phyloP scores from a whole-genome alignment of 2,888 invertebrate species.

The Platerodrilus igneus region DNA sequence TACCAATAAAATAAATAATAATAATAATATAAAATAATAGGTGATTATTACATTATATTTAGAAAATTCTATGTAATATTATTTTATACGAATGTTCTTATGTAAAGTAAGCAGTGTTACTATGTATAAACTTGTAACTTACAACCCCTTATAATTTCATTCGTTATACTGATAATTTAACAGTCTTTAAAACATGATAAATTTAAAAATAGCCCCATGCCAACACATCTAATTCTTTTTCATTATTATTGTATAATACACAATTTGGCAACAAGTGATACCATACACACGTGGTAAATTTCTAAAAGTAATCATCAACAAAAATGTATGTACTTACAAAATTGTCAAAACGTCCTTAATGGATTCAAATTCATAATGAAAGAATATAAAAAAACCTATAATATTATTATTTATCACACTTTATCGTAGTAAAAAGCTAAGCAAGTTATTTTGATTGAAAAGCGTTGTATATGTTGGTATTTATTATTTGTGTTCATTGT shows the following conservation, averaged over 20 bases:
- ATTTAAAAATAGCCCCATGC: constrained; percentile 36
- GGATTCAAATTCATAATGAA: constrained; percentile 16
- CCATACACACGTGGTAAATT: constrained; percentile 11
- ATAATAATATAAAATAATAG: constrained; percentile 31
- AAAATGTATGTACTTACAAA: constrained; percentile 5
- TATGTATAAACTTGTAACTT: too few relatives aligned
- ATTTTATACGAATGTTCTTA: constrained; percentile 29
- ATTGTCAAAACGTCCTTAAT: constrained; percentile 12
- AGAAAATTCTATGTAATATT: constrained; percentile 37
- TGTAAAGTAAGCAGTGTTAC: constrained; percentile 39
- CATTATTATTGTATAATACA: too few relatives aligned
- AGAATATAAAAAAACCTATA: too few relatives aligned
- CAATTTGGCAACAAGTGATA: constrained; percentile 31
- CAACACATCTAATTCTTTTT: too few relatives aligned
- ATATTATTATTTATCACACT: constrained; percentile 33
- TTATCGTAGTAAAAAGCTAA: constrained; percentile 28
- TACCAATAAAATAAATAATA: constrained; percentile 26
- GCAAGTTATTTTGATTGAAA: constrained; percentile 32
- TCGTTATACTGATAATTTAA: constrained; percentile 36
- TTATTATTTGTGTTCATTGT: too few relatives aligned
- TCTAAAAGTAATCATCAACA: too few relatives aligned
- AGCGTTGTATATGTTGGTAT: constrained; percentile 19
- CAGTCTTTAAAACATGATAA: constrained; percentile 42
- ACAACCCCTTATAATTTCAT: constrained; percentile 30
- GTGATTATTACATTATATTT: constrained; percentile 35